phyloP scores from a whole-genome alignment of 2,113 vertebrate genomes.

The Lanius collurio region DNA sequence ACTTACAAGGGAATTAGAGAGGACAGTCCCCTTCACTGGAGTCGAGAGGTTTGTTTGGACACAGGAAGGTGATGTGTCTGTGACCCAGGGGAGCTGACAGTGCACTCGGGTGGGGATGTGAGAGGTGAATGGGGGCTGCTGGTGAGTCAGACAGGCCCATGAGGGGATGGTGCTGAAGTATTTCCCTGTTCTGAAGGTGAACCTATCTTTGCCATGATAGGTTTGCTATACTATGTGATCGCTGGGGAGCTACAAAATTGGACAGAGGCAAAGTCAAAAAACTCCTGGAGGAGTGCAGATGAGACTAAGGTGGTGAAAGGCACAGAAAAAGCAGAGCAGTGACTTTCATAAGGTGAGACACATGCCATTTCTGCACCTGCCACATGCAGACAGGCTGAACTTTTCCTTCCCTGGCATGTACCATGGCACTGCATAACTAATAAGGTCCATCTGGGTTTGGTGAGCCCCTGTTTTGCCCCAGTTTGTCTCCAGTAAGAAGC shows the following conservation, averaged over 20 bases:
- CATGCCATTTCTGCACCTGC: not conserved
- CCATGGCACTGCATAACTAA: not conserved
- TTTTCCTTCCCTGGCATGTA: not conserved
- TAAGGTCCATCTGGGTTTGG: not conserved
- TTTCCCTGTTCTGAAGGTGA: not conserved
- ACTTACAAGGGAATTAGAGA: not conserved
- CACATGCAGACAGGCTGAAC: not conserved
- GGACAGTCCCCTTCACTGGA: not conserved
- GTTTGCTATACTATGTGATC: not conserved
- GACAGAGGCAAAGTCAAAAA: conserved; percentile 2
- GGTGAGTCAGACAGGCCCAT: not conserved
- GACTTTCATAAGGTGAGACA: not conserved
- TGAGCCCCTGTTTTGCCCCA: not conserved
- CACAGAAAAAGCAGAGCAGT: not conserved
- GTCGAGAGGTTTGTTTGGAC: not conserved
- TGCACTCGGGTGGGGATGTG: not conserved
- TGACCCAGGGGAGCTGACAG: not conserved
- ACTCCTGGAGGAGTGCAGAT: not conserved
- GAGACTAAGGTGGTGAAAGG: not conserved
- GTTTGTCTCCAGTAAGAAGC: not conserved
- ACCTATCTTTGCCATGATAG: not conserved
- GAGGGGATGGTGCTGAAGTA: not conserved
- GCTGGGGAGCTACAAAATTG: not conserved
- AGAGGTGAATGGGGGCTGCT: not conserved
- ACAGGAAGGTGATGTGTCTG: not conserved